Evolutionary conservation across 2,888 invertebrate genomes (phyloP), one percentile per base, ranked within the genome.

Genomic region (Chelonus formosanus): DNA sequence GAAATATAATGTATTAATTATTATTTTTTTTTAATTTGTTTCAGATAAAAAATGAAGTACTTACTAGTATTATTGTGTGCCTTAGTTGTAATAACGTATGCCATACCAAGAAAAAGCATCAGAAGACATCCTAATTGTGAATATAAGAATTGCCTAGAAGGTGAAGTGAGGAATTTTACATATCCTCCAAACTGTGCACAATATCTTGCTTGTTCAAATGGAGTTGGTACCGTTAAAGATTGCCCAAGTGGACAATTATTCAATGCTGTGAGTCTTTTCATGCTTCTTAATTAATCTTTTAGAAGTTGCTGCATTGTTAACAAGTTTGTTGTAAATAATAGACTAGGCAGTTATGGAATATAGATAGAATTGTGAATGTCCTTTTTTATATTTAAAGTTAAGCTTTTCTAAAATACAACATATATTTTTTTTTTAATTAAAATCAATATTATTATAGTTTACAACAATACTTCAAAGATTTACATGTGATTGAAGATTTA

Each of bases 131-230:
- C 66, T 59, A 62, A 68, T 32, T 70, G 70, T 48, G 74, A 63
- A 35, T 31, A n/a, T 44, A 40, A 40, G 50, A 48, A 67, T 5
- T 67, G 57, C 20, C 55, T 52, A 56, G 40, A 63, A n/a, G 52
- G 32, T 5, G 64, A 67, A 43, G 8, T 62, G 68, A 0, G 31
- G 10, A 61, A 61, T 10, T 36, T 34, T 43, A 45, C 63, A 2
- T 73, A 73, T 62, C 73, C 74, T 5, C 7, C 74, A 40, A 73
- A 77, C 40, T 78, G 74, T 44, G 55, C 72, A 3, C 67, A 71
- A 10, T 75, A 76, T 47, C 60, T 76, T 10, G 47, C 67, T 47
- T 78, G 74, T 50, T 35, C 3, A 32, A 53, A 65, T 0, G 70
- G 71, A 48, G 62, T 54, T 0, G 63, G 56, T 10, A 32, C n/a